These are phyloP conservation scores for Eira barbara DNA, from an alignment of 2,113 vertebrate genomes.

Conservation along the genomic window DNA sequence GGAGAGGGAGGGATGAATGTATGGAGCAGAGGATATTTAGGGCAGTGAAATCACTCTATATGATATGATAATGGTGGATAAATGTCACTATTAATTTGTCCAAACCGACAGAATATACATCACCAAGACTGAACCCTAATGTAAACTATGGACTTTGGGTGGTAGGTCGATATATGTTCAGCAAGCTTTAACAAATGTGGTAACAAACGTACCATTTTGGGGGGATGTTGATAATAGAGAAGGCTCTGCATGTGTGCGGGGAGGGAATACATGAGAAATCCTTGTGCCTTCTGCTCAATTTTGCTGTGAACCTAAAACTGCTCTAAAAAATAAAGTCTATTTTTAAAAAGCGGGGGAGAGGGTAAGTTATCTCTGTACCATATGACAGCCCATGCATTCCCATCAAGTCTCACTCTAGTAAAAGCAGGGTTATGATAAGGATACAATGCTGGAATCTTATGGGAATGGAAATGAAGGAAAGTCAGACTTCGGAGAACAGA, in stretches of 20 bases:
- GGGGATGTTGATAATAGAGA: neutral
- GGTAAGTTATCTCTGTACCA: neutral
- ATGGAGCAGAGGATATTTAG: neutral
- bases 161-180: neutral
- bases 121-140: neutral
- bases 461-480: neutral
- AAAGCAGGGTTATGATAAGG: neutral
- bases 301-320: neutral
- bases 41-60: neutral
- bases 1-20: neutral
- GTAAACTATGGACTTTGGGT: neutral
- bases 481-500: neutral
- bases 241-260: neutral
- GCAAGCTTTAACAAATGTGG: neutral
- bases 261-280: too few relatives aligned
- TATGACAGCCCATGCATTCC: neutral
- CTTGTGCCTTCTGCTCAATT: neutral
- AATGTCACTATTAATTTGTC: neutral
- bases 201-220: neutral
- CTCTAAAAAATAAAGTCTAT: neutral
- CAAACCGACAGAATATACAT: neutral
- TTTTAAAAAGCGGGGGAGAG: neutral
- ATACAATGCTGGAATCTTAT: neutral
- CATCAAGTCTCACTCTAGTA: neutral
- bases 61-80: neutral